phyloP scores from a whole-genome alignment of 1,140 invertebrate species.

The Bilobella aurantiaca region DNA sequence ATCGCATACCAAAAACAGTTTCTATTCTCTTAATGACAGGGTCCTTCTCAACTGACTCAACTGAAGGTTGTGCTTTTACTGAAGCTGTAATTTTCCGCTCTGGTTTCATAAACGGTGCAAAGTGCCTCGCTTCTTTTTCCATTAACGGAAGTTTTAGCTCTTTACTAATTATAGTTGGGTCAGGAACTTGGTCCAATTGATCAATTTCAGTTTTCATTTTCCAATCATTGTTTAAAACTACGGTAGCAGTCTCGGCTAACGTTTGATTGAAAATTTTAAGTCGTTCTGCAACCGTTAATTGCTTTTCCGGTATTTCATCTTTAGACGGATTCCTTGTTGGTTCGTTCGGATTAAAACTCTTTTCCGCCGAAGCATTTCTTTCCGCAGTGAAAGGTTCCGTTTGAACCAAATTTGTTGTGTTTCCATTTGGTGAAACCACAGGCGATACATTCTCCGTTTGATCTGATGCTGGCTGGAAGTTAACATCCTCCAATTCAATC shows the following conservation, averaged over 20 bases:
- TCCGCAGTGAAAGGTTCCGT: no score
- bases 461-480: no score
- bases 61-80: neutral
- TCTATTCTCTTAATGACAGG: slow-evolving; percentile 60
- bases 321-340: neutral
- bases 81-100: slow-evolving; percentile 25
- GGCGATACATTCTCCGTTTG: no score
- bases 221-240: neutral
- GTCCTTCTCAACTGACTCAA: neutral
- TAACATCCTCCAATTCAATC: no score
- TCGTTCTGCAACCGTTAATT: neutral
- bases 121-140: neutral
- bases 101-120: slow-evolving; percentile 26
- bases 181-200: neutral
- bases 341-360: neutral
- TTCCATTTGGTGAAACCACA: no score
- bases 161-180: neutral
- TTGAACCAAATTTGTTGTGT: no score
- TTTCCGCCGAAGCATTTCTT: neutral
- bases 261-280: neutral
- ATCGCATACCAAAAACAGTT: slow-evolving; percentile 75
- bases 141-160: neutral
- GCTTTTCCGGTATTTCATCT: neutral
- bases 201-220: neutral
- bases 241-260: neutral